Percentiles rank a stretch among this genome's conserved stretches.
Conservation (phyloP, 2,888 invertebrate species). For the Seira musarum region DNA sequence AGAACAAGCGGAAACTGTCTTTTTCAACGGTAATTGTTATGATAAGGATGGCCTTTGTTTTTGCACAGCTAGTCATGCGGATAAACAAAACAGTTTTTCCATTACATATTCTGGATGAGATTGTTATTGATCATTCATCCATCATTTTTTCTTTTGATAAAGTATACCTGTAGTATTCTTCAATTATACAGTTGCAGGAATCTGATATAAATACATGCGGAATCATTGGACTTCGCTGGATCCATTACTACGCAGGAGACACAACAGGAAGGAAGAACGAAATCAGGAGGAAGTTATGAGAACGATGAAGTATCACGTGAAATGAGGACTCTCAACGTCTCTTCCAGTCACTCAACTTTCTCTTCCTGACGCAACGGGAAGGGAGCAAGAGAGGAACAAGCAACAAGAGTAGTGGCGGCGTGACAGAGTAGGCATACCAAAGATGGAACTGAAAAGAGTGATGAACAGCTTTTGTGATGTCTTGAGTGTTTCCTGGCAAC, state of each 20-base stretch:
- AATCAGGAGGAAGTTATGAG: too few species aligned
- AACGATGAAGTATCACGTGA: too few species aligned
- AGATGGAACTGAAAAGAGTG: neutral
- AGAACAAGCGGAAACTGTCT: too few species aligned
- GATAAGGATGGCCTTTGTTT: neutral
- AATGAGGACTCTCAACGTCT: neutral
- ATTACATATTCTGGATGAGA: neutral
- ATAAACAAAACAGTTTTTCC: neutral
- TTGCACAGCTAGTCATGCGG: neutral
- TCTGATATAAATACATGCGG: neutral
- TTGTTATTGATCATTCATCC: constrained; percentile 8
- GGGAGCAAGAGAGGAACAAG: neutral
- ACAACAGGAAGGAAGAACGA: too few species aligned
- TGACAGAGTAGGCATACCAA: neutral
- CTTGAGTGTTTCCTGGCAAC: constrained; percentile 47
- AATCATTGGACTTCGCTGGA: neutral
- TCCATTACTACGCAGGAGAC: too few species aligned
- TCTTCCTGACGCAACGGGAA: neutral
- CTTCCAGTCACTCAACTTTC: neutral
- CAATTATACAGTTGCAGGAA: neutral
- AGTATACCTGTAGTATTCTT: neutral
- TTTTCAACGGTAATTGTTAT: too few species aligned
- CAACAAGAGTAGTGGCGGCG: neutral
- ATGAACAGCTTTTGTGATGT: constrained; percentile 37
- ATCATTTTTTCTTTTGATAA: neutral